Evolutionary conservation across 2,888 invertebrate genomes (phyloP).

Genomic region (Cheilosia variabilis): DNA sequence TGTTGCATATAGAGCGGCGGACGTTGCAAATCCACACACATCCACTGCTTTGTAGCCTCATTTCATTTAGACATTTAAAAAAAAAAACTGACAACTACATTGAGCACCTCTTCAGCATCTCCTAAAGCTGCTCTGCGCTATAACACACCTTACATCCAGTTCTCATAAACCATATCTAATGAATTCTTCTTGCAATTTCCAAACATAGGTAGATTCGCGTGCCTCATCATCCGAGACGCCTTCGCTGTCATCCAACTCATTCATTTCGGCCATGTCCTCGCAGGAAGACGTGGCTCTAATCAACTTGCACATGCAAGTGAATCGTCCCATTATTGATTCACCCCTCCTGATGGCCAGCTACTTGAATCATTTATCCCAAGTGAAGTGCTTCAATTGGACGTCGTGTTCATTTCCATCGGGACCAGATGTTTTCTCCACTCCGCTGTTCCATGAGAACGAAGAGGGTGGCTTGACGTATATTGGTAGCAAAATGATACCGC

Average conservation of each 20-base stretch:
- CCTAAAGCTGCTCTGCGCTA: slow-evolving; percentile 33
- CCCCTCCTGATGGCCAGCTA: slow-evolving; percentile 98
- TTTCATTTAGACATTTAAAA: slow-evolving; percentile 4
- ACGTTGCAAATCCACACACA: slow-evolving; percentile 10
- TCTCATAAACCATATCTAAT: background rate
- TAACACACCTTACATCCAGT: background rate
- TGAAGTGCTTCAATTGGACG: slow-evolving; percentile 89
- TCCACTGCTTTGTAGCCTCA: slow-evolving; percentile 20
- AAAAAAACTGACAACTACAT: slow-evolving; percentile 13
- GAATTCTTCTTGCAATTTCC: slow-evolving; percentile 22
- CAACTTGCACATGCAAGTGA: slow-evolving; percentile 97
- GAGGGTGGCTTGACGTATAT: slow-evolving; percentile 91
- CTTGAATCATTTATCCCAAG: slow-evolving; percentile 95
- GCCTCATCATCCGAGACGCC: slow-evolving; percentile 90
- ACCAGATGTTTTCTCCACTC: slow-evolving; percentile 91
- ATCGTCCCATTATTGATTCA: slow-evolving; percentile 95
- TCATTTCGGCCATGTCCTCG: slow-evolving; percentile 95
- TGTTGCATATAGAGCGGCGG: slow-evolving; percentile 23
- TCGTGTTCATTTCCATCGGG: slow-evolving; percentile 88
- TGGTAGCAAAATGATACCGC: slow-evolving; percentile 89
- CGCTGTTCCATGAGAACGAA: slow-evolving; percentile 91
- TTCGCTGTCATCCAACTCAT: slow-evolving; percentile 92
- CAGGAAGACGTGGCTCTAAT: slow-evolving; percentile 96
- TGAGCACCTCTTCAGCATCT: slow-evolving; percentile 31
- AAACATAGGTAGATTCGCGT: slow-evolving; percentile 82